Conservation (phyloP, 2,888 invertebrate species). For the Diaprepes abbreviatus region DNA sequence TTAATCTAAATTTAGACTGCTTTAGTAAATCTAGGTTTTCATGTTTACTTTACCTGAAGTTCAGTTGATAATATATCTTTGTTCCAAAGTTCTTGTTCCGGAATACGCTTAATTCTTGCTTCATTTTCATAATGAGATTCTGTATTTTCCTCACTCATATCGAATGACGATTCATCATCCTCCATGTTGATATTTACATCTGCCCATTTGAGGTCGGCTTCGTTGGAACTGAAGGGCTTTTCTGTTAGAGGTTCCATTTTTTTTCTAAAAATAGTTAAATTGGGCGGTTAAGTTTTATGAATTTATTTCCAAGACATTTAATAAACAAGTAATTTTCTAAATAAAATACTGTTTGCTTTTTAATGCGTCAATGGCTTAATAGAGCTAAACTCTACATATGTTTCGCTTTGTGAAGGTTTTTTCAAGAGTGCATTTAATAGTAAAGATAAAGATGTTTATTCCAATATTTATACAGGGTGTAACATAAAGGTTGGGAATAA, state of each 20-base stretch:
- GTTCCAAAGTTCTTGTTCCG: constrained; percentile 65
- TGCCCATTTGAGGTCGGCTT: constrained; percentile 34
- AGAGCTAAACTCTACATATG: too few species aligned
- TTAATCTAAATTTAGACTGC: too few species aligned
- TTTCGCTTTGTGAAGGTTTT: too few species aligned
- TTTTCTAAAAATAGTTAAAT: background rate
- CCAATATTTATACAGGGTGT: too few species aligned
- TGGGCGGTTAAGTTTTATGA: too few species aligned
- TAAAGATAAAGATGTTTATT: too few species aligned
- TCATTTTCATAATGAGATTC: constrained; percentile 66
- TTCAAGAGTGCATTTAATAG: too few species aligned
- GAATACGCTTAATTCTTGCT: constrained; percentile 56
- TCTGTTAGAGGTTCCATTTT: constrained; percentile 7
- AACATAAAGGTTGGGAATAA: too few species aligned
- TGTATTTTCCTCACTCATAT: constrained; percentile 71
- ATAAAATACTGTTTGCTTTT: too few species aligned
- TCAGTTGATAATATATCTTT: constrained; percentile 55
- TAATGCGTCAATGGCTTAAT: too few species aligned
- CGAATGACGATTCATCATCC: constrained; percentile 56
- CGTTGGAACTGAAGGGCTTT: constrained; percentile 15
- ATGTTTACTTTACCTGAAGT: constrained; percentile 59
- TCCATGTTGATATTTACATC: constrained; percentile 41
- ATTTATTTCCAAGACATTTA: too few species aligned
- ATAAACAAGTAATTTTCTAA: too few species aligned
- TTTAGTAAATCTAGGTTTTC: background rate